These are phyloP conservation scores for Alauda arvensis DNA, from an alignment of 2,797 vertebrate genomes.

Conservation along the genomic window DNA sequence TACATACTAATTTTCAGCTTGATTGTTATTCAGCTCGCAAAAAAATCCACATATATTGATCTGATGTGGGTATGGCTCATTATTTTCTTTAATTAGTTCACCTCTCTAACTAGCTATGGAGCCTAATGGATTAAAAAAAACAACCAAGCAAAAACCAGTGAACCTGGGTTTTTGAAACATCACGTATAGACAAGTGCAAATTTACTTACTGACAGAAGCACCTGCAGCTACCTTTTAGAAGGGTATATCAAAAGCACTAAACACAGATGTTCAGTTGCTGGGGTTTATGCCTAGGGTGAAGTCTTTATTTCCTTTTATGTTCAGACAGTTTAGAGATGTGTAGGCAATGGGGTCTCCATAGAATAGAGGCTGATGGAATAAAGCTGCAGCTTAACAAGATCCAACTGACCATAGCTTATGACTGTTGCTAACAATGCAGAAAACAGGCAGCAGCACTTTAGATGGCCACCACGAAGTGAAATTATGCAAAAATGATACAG, in stretches of 20 bases:
- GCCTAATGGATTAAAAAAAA: fast-evolving
- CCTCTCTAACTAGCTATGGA: neutral
- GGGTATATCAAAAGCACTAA: neutral
- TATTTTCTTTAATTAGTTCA: neutral
- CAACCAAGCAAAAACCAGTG: neutral
- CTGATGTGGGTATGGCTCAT: neutral
- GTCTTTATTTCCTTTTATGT: neutral
- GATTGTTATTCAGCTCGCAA: neutral
- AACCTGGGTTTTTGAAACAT: neutral
- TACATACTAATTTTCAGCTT: neutral
- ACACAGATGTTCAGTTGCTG: neutral
- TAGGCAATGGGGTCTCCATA: neutral
- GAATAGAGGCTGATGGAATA: neutral
- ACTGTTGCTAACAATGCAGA: neutral
- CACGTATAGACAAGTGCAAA: neutral
- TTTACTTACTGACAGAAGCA: neutral
- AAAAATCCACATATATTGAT: neutral
- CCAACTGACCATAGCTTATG: neutral
- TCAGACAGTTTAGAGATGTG: neutral
- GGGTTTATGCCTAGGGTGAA: neutral
- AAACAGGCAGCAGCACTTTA: neutral
- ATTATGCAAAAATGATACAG: neutral
- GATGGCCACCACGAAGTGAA: neutral
- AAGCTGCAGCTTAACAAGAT: neutral
- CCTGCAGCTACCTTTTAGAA: neutral